Percentiles rank a stretch among this genome's conserved stretches.
Evolutionary conservation across 2,888 invertebrate genomes (phyloP).

Genomic region (Stratiomys singularior): DNA sequence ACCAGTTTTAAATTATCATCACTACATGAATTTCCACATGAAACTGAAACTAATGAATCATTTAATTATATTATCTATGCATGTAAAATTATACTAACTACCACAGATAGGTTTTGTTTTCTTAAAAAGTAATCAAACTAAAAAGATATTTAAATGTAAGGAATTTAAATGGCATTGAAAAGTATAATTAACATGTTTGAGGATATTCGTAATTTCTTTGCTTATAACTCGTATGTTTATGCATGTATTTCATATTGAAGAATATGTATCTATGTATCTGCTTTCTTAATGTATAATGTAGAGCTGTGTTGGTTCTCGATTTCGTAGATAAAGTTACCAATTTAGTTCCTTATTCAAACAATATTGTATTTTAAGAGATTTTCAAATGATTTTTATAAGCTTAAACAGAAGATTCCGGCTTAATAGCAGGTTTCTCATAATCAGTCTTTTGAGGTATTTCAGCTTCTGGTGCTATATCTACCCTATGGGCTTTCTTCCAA

Average conservation of each 20-base stretch:
- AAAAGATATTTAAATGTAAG: conserved; percentile 11
- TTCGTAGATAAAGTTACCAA: conserved; percentile 1
- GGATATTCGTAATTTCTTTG: conserved; percentile 1
- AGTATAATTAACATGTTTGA: neutral
- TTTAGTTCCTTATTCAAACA: conserved; percentile 22
- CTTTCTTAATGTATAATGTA: conserved; percentile 18
- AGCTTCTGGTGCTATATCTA: conserved; percentile 72
- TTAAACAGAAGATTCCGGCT: conserved; percentile 63
- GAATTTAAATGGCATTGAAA: conserved; percentile 36
- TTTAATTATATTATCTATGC: neutral
- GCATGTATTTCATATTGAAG: neutral
- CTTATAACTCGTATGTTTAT: neutral
- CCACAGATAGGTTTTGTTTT: conserved; percentile 64
- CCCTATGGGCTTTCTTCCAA: conserved; percentile 88
- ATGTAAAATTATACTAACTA: conserved; percentile 64
- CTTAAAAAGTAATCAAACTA: conserved; percentile 46
- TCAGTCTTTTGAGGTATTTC: conserved; percentile 59
- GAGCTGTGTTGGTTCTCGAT: conserved; percentile 26
- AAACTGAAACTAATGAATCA: neutral
- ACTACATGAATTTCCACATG: neutral
- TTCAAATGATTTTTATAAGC: conserved; percentile 1
- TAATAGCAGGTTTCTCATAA: conserved; percentile 59
- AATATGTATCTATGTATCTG: neutral
- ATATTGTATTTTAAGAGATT: conserved; percentile 9
- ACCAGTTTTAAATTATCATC: too few species aligned